These are phyloP conservation scores for Sterna hirundo DNA, from an alignment of 2,113 vertebrate species.

Conservation along the genomic window DNA sequence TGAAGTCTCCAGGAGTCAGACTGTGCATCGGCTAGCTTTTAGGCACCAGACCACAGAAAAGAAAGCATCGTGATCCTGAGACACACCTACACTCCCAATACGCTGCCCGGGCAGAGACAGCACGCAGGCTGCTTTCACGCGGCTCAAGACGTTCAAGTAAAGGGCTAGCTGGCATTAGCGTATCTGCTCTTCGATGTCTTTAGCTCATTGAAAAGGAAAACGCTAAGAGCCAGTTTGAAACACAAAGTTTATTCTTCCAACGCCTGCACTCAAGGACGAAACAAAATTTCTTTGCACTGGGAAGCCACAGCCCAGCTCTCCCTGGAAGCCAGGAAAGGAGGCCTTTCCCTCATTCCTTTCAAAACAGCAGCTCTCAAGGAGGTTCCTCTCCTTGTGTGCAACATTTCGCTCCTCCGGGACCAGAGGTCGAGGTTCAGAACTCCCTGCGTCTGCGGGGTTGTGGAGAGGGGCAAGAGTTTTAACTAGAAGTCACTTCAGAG, in stretches of 20 bases:
- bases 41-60: background rate
- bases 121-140: background rate
- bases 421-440: rapidly evolving
- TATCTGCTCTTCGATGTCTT: background rate
- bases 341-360: background rate
- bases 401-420: rapidly evolving
- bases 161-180: background rate
- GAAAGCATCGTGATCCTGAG: background rate
- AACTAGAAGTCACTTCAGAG: background rate
- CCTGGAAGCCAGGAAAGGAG: background rate
- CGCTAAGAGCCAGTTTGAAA: background rate
- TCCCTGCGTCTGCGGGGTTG: background rate
- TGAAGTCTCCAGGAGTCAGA: background rate
- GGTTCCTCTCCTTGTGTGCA: background rate
- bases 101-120: rapidly evolving
- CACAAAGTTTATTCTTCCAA: background rate
- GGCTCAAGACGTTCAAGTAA: background rate
- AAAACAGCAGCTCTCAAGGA: background rate
- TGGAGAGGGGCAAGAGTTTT: background rate
- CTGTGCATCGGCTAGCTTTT: background rate
- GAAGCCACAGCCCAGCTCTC: rapidly evolving
- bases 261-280: background rate
- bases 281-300: background rate
- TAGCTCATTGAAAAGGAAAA: background rate
- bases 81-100: rapidly evolving